Conservation (phyloP, 2,113 vertebrate genomes). For the Symphodus melops region DNA sequence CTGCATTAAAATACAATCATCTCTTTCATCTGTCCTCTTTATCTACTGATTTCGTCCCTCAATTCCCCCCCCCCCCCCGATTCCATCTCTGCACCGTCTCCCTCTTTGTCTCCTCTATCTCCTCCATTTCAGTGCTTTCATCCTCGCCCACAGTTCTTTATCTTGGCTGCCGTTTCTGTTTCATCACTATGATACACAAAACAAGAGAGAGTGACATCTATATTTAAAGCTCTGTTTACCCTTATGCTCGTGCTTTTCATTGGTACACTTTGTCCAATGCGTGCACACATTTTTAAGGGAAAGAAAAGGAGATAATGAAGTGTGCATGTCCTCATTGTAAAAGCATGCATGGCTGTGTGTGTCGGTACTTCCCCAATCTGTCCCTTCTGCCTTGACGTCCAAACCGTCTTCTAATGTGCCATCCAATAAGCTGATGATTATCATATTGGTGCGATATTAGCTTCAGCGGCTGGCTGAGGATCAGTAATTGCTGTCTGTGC, state of each 20-base stretch:
- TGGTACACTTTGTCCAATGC: neutral
- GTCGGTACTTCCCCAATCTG: constrained; percentile 66
- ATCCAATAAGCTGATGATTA: constrained; percentile 75
- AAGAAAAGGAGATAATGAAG: neutral
- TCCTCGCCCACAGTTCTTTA: constrained; percentile 3
- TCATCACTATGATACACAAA: constrained; percentile 11
- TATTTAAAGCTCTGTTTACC: constrained; percentile 22
- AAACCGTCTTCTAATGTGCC: constrained; percentile 68
- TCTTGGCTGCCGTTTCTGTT: constrained; percentile 11
- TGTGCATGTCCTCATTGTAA: constrained; percentile 19
- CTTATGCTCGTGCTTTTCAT: constrained; percentile 22
- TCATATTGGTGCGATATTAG: constrained; percentile 76
- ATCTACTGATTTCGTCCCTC: constrained; percentile 52
- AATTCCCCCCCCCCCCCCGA: constrained; percentile 38
- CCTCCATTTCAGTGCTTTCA: constrained; percentile 28
- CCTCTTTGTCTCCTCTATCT: constrained; percentile 52
- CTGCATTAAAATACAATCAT: constrained; percentile 29
- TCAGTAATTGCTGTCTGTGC: constrained; percentile 74
- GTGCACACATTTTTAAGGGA: neutral
- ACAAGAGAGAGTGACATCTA: constrained; percentile 11
- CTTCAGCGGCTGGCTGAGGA: constrained; percentile 69
- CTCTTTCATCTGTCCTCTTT: constrained; percentile 33
- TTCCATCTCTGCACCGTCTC: constrained; percentile 45
- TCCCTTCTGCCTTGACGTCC: constrained; percentile 64
- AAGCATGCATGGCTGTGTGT: constrained; percentile 7